Evolutionary conservation across 2,113 vertebrate genomes (phyloP).

Genomic region (Myotis yumanensis): DNA sequence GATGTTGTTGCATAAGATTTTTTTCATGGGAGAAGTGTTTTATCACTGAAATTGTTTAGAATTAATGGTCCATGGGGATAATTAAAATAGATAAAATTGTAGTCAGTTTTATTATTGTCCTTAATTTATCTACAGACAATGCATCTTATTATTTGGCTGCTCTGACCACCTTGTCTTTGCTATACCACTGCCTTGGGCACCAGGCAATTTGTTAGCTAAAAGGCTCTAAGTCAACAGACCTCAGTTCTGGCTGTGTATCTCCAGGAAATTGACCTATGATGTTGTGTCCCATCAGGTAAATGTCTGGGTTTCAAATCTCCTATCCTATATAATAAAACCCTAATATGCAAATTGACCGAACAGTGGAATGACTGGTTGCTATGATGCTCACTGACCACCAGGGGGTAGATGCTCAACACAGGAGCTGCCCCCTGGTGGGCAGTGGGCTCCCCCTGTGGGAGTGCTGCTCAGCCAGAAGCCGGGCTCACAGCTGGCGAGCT

Average conservation of each 20-base stretch:
- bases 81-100: neutral
- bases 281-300: neutral
- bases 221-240: rapidly evolving
- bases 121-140: neutral
- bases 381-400: too few species aligned
- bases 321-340: neutral
- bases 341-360: too few species aligned
- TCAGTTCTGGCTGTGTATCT: neutral
- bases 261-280: neutral
- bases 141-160: neutral
- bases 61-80: neutral
- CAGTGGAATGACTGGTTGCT: too few species aligned
- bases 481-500: too few species aligned
- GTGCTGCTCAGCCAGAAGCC: too few species aligned
- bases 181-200: neutral
- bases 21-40: neutral
- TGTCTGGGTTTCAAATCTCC: neutral
- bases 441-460: too few species aligned
- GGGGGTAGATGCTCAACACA: too few species aligned
- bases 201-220: neutral
- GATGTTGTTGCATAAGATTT: neutral
- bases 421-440: too few species aligned
- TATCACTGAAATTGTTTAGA: neutral
- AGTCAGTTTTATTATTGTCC: neutral
- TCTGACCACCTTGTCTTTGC: neutral